Base-by-base conservation (phyloP, 2,888 invertebrate genomes). In the Dynastes maya region DNA sequence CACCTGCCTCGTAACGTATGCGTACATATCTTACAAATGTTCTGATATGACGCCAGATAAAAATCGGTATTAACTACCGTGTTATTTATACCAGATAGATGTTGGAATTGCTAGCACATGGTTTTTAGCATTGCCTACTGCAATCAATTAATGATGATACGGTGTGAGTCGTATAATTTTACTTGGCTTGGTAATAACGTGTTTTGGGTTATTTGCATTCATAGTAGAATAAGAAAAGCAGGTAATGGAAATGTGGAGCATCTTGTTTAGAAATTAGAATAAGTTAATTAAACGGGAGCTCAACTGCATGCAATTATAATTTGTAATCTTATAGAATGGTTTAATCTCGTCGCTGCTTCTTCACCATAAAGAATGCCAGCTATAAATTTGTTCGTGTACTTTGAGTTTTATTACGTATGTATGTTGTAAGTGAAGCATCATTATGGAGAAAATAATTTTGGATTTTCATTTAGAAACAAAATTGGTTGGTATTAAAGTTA, bases 81-180 rank as follows among this genome's bases (percentile, higher is more conserved):
- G 67, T 27, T 67, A 49, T 67, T 63, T 63, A 63, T 29, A n/a
- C 22, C 55, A 45, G 16, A 67, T 49, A 9, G 49, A 63, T 49
- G 45, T 9, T 67, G 22, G 45, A 67, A 67, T 45, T 45, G 11
- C 67, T 49, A 67, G 27, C 67, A 67, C 16, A 67, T 67, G 67
- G n/a, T 67, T 45, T 27, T 27, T 45, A 32, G 67, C 45, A 49
- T 67, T 9, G 9, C 22, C 63, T 32, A 29, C 32, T 11, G 13
- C 13, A 29, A 63, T 32, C 63, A 63, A 63, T 63, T 63, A 58
- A 58, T 58, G 29, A n/a, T 55, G 55, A 55, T 16, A 55, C 13
- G 32, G 11, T 32, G 29, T 29, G 13, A 63, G 32, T 8, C 27
- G 32, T 63, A 29, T 63, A 63, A 63, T 63, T 63, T 9, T 32